These are phyloP conservation scores for Conopomorpha cramerella DNA, from an alignment of 1,140 invertebrate genomes.

Conservation along the genomic window DNA sequence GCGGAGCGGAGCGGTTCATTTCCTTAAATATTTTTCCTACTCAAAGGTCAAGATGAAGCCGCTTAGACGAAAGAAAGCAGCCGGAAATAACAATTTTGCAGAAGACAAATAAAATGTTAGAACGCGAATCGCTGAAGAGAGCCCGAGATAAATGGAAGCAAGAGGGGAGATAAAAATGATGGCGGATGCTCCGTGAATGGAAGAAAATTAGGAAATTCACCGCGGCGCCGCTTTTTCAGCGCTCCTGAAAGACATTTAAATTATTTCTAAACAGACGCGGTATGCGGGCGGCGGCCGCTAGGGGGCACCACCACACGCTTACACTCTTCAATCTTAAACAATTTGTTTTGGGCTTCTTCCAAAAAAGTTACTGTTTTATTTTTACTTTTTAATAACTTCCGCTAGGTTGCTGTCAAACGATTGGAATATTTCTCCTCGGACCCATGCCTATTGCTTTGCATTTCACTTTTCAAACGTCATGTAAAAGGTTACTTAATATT, in stretches of 20 bases:
- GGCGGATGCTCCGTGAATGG: conserved; percentile 44
- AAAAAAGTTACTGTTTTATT: no score
- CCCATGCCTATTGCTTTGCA: no score
- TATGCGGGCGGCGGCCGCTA: neutral
- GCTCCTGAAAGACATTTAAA: conserved; percentile 26
- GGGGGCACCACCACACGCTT: no score
- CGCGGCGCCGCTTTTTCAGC: conserved; percentile 28
- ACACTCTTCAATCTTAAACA: neutral
- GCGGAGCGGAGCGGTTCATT: no score
- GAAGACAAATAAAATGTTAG: conserved; percentile 54
- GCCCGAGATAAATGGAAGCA: conserved; percentile 47
- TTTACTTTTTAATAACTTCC: neutral
- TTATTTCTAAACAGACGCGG: conserved; percentile 13
- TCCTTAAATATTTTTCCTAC: conserved; percentile 40
- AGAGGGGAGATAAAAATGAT: conserved; percentile 50
- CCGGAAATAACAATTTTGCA: conserved; percentile 53
- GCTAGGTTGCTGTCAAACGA: neutral
- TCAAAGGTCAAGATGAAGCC: conserved; percentile 43
- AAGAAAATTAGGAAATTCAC: conserved; percentile 54
- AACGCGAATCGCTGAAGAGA: conserved; percentile 31
- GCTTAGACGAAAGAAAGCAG: conserved; percentile 44
- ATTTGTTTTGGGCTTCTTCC: neutral
- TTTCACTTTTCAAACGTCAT: no score
- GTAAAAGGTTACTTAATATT: no score
- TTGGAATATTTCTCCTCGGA: neutral